Percentiles rank a stretch among this genome's conserved stretches.
These are phyloP conservation scores for Malurus cyaneus DNA, from an alignment of 2,113 vertebrate species.

Conservation along the genomic window DNA sequence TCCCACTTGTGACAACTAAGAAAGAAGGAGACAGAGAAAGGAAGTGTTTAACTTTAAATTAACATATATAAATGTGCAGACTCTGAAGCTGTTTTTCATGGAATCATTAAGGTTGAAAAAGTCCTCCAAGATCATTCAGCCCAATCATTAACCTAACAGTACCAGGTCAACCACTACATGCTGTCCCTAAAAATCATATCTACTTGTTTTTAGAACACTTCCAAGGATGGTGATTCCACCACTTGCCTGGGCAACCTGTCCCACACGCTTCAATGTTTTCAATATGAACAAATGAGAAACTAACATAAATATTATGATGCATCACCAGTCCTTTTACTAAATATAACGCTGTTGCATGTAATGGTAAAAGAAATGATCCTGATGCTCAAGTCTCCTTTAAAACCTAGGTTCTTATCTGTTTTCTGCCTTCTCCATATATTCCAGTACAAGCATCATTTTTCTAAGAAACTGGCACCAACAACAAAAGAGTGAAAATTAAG, in stretches of 20 bases:
- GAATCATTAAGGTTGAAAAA: not conserved
- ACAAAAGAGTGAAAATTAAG: not conserved
- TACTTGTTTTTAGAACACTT: not conserved
- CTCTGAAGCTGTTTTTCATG: not conserved
- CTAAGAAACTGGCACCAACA: not conserved
- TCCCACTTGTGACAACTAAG: not conserved
- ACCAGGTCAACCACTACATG: not conserved
- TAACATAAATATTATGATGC: not conserved
- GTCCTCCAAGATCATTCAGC: not conserved
- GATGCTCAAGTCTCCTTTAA: not conserved
- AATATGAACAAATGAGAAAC: not conserved
- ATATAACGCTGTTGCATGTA: not conserved
- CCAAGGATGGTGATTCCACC: not conserved
- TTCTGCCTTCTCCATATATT: not conserved
- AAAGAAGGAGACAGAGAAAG: not conserved
- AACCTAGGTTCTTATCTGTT: not conserved
- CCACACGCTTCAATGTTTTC: not conserved
- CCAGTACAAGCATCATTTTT: not conserved
- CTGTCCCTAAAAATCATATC: not conserved
- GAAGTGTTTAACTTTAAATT: not conserved
- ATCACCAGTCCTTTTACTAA: not conserved
- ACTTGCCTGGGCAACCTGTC: not conserved
- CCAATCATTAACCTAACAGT: not conserved
- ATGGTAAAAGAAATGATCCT: not conserved
- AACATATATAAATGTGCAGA: not conserved